phyloP scores from a whole-genome alignment of 2,888 invertebrate species.

The Ormyrus labotus region DNA sequence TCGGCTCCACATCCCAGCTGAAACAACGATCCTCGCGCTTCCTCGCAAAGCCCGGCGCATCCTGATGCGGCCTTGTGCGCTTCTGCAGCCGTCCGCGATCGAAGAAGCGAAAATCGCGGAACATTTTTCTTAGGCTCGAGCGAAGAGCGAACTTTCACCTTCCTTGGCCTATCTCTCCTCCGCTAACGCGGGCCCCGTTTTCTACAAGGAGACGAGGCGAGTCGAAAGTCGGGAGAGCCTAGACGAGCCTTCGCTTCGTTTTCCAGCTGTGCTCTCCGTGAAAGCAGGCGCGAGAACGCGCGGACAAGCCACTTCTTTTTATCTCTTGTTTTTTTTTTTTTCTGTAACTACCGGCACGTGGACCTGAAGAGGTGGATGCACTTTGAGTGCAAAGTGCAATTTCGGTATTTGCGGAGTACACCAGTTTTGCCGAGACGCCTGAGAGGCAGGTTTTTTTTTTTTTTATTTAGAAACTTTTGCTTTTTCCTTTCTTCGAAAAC shows the following conservation, averaged over 20 bases:
- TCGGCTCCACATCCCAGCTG: no score
- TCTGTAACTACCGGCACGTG: not conserved
- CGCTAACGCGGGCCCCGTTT: not conserved
- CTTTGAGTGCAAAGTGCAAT: no score
- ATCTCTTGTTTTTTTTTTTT: not conserved
- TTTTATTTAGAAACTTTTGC: no score
- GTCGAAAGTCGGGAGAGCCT: conserved; percentile 46
- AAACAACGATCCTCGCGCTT: no score
- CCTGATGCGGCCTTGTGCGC: conserved; percentile 1
- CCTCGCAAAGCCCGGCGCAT: not conserved
- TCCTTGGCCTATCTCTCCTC: conserved; percentile 53
- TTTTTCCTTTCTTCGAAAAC: no score
- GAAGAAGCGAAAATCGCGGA: conserved; percentile 10
- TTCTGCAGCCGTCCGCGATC: not conserved
- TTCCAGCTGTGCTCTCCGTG: conserved; percentile 47
- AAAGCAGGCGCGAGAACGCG: conserved; percentile 32
- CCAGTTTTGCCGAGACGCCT: no score
- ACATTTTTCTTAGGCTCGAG: conserved; percentile 16
- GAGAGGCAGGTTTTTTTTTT: no score
- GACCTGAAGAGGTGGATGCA: no score
- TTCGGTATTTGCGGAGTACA: no score
- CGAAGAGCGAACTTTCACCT: conserved; percentile 67
- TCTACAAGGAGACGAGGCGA: conserved; percentile 27
- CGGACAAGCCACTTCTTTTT: not conserved
- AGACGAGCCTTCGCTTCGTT: conserved; percentile 40